A percentile compares a stretch with the other conserved stretches of the same genome.
Conservation (phyloP, 2,113 vertebrate species). For the Progne subis region DNA sequence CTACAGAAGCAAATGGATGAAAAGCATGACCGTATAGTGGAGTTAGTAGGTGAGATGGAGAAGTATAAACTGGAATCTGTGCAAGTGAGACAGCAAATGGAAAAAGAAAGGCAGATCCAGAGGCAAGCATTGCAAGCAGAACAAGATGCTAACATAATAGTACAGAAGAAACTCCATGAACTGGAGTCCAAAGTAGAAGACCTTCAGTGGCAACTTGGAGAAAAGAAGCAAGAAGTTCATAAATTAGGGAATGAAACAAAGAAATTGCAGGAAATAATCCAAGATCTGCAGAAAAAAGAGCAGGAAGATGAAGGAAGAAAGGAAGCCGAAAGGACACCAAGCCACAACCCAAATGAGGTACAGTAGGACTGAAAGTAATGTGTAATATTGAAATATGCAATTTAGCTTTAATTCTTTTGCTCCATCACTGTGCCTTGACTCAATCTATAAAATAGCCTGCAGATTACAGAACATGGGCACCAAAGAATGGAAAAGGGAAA, state of each 20-base stretch:
- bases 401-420: neutral
- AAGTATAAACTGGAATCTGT: conserved; percentile 84
- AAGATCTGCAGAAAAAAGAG: conserved; percentile 71
- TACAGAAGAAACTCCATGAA: conserved; percentile 76
- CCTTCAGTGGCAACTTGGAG: conserved; percentile 80
- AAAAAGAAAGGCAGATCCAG: conserved; percentile 82
- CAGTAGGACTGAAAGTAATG: neutral
- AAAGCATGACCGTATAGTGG: conserved; percentile 84
- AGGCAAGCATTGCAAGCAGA: conserved; percentile 76
- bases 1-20: conserved; percentile 87
- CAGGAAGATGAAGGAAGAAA: conserved; percentile 52
- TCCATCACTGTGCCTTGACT: neutral
- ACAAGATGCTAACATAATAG: conserved; percentile 79
- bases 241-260: conserved; percentile 81
- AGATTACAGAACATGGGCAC: neutral
- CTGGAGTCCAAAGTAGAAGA: conserved; percentile 77
- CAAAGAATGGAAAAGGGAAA: neutral
- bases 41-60: conserved; percentile 86
- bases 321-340: conserved; percentile 25
- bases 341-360: conserved; percentile 74
- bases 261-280: conserved; percentile 79
- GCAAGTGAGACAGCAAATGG: conserved; percentile 77
- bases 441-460: neutral
- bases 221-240: conserved; percentile 76
- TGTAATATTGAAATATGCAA: neutral